A percentile compares a stretch with the other conserved stretches of the same genome.
Evolutionary conservation across 30 jellyfish, hydroid and myxozoan genomes (phyloP).

Genomic region (Hydra vulgaris): DNA sequence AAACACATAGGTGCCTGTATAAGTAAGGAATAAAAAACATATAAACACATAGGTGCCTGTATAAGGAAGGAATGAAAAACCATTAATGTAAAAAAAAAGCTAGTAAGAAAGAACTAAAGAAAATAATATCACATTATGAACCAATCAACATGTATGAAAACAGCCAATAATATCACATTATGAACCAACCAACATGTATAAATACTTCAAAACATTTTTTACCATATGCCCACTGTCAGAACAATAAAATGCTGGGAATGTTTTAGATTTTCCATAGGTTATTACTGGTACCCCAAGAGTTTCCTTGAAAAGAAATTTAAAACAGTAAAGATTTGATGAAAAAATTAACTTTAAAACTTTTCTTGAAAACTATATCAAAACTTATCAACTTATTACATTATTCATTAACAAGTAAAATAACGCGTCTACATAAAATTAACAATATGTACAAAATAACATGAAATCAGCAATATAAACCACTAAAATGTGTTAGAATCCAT

Average conservation of each 20-base stretch:
- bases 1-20: constrained; percentile 52
- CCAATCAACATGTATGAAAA: too few relatives aligned
- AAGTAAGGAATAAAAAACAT: background rate
- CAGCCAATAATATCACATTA: too few relatives aligned
- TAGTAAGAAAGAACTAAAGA: background rate
- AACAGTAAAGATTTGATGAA: background rate
- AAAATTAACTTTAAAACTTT: background rate
- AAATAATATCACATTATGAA: background rate
- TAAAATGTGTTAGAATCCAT: too few relatives aligned
- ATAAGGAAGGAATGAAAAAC: background rate
- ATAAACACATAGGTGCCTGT: constrained; percentile 49
- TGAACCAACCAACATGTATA: background rate
- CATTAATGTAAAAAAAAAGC: background rate
- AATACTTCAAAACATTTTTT: background rate
- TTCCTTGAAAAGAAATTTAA: constrained; percentile 39
- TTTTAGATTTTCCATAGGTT: constrained; percentile 37
- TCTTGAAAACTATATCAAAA: background rate
- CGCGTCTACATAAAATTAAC: background rate
- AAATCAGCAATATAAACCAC: background rate
- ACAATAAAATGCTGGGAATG: constrained; percentile 78
- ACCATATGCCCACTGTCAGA: constrained; percentile 78
- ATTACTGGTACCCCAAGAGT: constrained; percentile 93
- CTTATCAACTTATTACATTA: too few relatives aligned
- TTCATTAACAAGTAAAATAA: too few relatives aligned
- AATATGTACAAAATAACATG: background rate